These are phyloP conservation scores for Sclerodermus sp. DNA, from an alignment of 2,888 invertebrate species.

Conservation along the genomic window DNA sequence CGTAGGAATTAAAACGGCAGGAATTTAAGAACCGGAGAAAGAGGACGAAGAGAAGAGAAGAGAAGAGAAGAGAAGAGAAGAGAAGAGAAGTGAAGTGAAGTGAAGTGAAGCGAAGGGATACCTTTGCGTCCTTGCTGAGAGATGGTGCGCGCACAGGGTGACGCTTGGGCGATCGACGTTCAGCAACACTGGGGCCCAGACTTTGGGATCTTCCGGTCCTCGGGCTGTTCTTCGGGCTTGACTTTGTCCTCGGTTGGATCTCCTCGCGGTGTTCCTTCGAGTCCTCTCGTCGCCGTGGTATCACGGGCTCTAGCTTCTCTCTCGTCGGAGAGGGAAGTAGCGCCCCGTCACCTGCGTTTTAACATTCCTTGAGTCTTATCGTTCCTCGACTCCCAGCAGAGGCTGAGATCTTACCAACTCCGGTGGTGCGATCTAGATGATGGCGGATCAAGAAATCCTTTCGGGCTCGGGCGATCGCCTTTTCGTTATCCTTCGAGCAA, in stretches of 20 bases:
- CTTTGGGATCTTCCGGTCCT: conserved; percentile 69
- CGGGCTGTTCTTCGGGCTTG: conserved; percentile 65
- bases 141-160: conserved; percentile 61
- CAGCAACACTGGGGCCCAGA: conserved; percentile 67
- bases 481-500: conserved; percentile 47
- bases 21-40: no score
- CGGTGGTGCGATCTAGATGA: conserved; percentile 72
- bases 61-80: no score
- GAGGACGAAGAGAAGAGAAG: conserved; percentile 4
- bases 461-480: conserved; percentile 59
- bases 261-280: conserved; percentile 54
- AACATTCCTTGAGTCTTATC: not conserved
- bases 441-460: conserved; percentile 70
- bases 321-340: conserved; percentile 71
- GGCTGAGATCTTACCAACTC: conserved; percentile 68
- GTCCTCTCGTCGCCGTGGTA: conserved; percentile 64
- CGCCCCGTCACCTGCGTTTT: conserved; percentile 63
- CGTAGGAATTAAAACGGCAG: no score
- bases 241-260: conserved; percentile 55
- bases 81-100: no score
- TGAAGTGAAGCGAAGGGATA: not conserved
- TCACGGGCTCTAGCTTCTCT: conserved; percentile 72
- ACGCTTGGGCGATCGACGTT: conserved; percentile 77
- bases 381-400: no score
- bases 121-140: conserved; percentile 51